phyloP scores from a whole-genome alignment of 1,140 invertebrate genomes.

The Apis mellifera region Amel_HAv3.1 CM009939.2:8934501-8935000 shows the following conservation, averaged over 20 bases:
- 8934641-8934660: no score
- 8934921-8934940: slow-evolving; percentile 43
- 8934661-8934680: no score
- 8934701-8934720: no score
- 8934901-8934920: slow-evolving; percentile 20
- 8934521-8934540: neutral
- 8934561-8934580: neutral
- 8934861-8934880: neutral
- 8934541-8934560: neutral
- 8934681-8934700: no score
- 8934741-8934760: no score
- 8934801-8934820: no score
- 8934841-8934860: neutral
- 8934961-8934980: slow-evolving; percentile 43
- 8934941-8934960: slow-evolving; percentile 66
- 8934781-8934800: no score
- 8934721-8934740: no score
- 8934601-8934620: no score
- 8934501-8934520: slow-evolving; percentile 58
- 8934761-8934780: no score
- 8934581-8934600: neutral
- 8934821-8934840: no score
- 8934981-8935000: slow-evolving; percentile 47
- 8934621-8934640: no score
- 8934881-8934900: slow-evolving; percentile 3